Percentiles rank a stretch among this genome's conserved stretches.
These are phyloP conservation scores for Pyrrhia umbra DNA, from an alignment of 2,888 invertebrate species.

Conservation along the genomic window DNA sequence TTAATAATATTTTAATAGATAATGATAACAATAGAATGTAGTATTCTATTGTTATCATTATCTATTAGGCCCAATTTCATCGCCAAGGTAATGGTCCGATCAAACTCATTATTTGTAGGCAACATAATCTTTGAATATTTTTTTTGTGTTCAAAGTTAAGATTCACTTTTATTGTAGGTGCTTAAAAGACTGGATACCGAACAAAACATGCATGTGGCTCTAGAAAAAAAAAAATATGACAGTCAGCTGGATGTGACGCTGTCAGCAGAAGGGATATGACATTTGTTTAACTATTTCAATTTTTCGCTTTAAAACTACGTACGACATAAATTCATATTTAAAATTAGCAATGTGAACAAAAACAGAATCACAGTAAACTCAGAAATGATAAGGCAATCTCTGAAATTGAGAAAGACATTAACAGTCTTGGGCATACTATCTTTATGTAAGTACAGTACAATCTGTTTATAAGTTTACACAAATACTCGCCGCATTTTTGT, in stretches of 20 bases:
- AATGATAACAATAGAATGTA: no score
- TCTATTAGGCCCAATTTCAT: no score
- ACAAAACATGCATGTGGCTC: no score
- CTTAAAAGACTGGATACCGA: background rate
- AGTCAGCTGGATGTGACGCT: slow-evolving; percentile 57
- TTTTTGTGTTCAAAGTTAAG: no score
- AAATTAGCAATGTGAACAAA: slow-evolving; percentile 78
- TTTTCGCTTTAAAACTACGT: slow-evolving; percentile 45
- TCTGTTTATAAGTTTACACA: slow-evolving; percentile 50
- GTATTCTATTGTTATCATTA: no score
- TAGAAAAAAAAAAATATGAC: slow-evolving; percentile 13
- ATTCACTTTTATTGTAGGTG: background rate
- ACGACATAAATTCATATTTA: slow-evolving; percentile 49
- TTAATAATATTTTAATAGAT: no score
- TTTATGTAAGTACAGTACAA: slow-evolving; percentile 78
- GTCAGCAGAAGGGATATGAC: slow-evolving; percentile 36
- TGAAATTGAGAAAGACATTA: slow-evolving; percentile 85
- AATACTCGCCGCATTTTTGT: slow-evolving; percentile 48
- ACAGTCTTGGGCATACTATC: slow-evolving; percentile 76
- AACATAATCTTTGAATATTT: no score
- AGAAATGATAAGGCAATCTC: slow-evolving; percentile 86
- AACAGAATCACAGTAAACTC: slow-evolving; percentile 65
- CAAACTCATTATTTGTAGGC: no score
- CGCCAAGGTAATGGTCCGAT: no score
- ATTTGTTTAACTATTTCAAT: slow-evolving; percentile 31